Evolutionary conservation across 2,113 vertebrate species (phyloP), one percentile per base, ranked within the genome.

Genomic region (Gymnobelideus leadbeateri): DNA sequence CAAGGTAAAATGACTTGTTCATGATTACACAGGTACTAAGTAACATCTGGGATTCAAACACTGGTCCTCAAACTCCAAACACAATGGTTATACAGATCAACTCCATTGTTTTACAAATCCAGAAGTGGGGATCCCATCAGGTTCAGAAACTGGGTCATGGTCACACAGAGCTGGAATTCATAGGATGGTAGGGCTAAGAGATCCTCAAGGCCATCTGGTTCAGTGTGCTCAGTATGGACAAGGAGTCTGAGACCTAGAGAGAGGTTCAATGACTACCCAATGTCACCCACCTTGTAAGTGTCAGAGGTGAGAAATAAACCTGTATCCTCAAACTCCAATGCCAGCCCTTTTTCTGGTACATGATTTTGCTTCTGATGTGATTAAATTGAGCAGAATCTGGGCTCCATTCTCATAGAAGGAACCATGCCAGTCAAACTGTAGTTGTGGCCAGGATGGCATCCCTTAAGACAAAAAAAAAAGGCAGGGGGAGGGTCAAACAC

Each of bases 331-430:
- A n/a, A 84, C 68, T 43, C n/a, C 19, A 84, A 84, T 43, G 43
- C n/a, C 68, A 84, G 19, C 7, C n/a, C 7, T 84, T 84, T 84
- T 84, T 84, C 61, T 84, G 68, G 37, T 8, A 84, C 7, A 8
- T 84, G 19, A 84, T 8, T 84, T 84, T 84, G n/a, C n/a, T 84
- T 84, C 37, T 84, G 68, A 84, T 43, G 68, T 84, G 92, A 92
- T 9, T 68, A 12, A 95, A 96, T 53, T 91, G 93, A 93, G n/a
- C 57, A 93, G 49, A 92, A 50, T 89, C 8, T 2, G 50, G 95
- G 51, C 51, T 94, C 61, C 77, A 49, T 46, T 92, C 2, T 61
- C 50, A 10, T 46, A 96, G 61, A 91, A 51, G 95, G 92, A 31
- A 89, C 50, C 50, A 95, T 94, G 57, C n/a, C 26, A 43, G 0